Percentiles rank a stretch among this genome's conserved stretches.
Conservation (phyloP, 2,888 invertebrate species). For the Alloscopus bannaensis region DNA sequence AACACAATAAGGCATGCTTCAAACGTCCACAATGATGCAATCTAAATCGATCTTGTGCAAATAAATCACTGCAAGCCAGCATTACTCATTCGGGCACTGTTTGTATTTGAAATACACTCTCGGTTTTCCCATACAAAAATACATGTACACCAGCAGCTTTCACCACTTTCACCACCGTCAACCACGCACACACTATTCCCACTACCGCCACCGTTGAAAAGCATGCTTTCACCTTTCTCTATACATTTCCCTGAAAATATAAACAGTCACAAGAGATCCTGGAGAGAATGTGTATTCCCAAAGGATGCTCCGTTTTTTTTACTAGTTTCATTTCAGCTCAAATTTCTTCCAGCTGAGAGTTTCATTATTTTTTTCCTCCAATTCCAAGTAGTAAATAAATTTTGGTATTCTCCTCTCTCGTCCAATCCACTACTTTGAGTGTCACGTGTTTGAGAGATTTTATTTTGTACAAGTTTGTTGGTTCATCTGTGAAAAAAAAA, state of each 20-base stretch:
- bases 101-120: constrained; percentile 23
- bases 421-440: no score
- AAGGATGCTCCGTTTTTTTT: not conserved
- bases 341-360: constrained; percentile 16
- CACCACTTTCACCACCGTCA: constrained; percentile 5
- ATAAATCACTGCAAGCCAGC: constrained; percentile 26
- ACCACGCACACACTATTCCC: not conserved
- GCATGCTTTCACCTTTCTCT: constrained; percentile 8
- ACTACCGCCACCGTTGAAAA: not conserved
- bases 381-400: no score
- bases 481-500: no score
- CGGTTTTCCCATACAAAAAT: not conserved
- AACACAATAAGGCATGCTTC: constrained; percentile 29
- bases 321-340: not conserved
- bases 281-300: constrained; percentile 22
- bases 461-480: no score
- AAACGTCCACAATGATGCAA: constrained; percentile 31
- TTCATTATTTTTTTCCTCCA: no score
- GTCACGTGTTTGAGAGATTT: no score
- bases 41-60: constrained; percentile 41
- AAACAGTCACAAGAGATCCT: constrained; percentile 12
- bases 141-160: not conserved
- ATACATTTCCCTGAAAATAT: constrained; percentile 8
- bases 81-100: constrained; percentile 24
- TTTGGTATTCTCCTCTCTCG: no score